Evolutionary conservation across 2,888 invertebrate genomes (phyloP), one percentile per base, ranked within the genome.

Genomic region (Andricus curvator): DNA sequence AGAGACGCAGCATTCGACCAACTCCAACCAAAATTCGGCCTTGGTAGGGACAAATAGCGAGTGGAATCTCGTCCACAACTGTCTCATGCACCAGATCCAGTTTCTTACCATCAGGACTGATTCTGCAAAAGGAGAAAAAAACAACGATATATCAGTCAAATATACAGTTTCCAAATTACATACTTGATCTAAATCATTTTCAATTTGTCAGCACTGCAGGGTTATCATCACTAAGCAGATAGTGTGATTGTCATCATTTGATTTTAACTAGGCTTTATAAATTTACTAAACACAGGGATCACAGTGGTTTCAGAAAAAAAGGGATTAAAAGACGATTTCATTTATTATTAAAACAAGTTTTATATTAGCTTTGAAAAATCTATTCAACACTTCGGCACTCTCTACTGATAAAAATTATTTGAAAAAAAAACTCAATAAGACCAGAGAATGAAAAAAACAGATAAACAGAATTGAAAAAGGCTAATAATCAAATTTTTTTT

Each of bases 61-160:
- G 95, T 0, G 98, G 98, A 78, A 98, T 96, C 90, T 99, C 99
- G 88, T 99, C 99, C 5, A 98, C 95, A 8, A 96, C 95, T 0
- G 99, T 99, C 91, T 98, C 97, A 93, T 99, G 99, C 33, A 99
- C 94, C 79, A 99, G 94, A 90, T 99, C 99, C 78, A 99, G 93
- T 88, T 96, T 96, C 13, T 97, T 96, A 68, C 98, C 97, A 80
- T 96, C 96, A 2, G 95, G 93, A 90, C 96, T 96, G 11, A 96
- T 94, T 87, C 92, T 93, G 82, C 86, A 93, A 87, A 84, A 62
- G 77, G 90, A 91, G 82, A 83, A 70, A 77, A 78, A 15, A 66
- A 37, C 6, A 37, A 37, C 8, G 37, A 37, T 0, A 37, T 79
- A 68, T 80, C 62, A 84, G 81, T 79, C 44, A 85, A 78, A 77